Base-by-base conservation (phyloP, 2,113 vertebrate genomes). In the Piaya cayana region DNA sequence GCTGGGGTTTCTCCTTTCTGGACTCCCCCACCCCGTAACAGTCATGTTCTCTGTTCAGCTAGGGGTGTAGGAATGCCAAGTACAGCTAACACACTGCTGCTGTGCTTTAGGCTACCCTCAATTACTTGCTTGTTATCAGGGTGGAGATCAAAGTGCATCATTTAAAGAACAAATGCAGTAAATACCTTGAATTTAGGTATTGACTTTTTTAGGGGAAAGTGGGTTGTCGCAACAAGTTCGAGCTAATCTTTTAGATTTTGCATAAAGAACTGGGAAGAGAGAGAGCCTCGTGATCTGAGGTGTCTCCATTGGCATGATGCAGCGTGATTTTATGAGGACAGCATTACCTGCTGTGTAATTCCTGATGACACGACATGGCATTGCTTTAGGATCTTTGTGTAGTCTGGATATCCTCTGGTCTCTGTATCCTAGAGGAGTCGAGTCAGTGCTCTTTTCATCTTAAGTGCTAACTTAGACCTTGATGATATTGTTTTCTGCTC, bases 61-160 rank as follows among this genome's bases (percentile, higher is more conserved):
- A 36, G 45, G 56, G 80, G 20, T 14, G 82, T 11, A 10, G 81
- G 67, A 55, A 15, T 45, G 75, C 62, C 70, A 39, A 42, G 23
- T 1, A 2, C 27, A 3, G 2, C 0, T 4, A 45, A 29, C 32
- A 5, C 8, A 11, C 59, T 60, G 87, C 82, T 27, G 2, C 16
- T 62, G 36, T 6, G 91, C 88, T 90, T 34, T 12, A 32, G 86
- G 92, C 68, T 15, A 82, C 49, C 80, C 81, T 27, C 74, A 42
- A 26, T 87, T 52, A 65, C 81, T 60, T 12, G 47, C 65, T 52
- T 55, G 74, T 85, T 91, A 82, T 87, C 86, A 10, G 81, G 36
- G 50, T 13, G 12, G 84, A 90, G 94, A 97, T 95, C 95, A 97
- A 95, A 97, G 94, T 26, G 8, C 74, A 36, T 49, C n/a, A 58